Percentiles rank a stretch among this genome's conserved stretches.
Evolutionary conservation across 1,140 invertebrate genomes (phyloP).

Genomic region (Plectus sambesii): DNA sequence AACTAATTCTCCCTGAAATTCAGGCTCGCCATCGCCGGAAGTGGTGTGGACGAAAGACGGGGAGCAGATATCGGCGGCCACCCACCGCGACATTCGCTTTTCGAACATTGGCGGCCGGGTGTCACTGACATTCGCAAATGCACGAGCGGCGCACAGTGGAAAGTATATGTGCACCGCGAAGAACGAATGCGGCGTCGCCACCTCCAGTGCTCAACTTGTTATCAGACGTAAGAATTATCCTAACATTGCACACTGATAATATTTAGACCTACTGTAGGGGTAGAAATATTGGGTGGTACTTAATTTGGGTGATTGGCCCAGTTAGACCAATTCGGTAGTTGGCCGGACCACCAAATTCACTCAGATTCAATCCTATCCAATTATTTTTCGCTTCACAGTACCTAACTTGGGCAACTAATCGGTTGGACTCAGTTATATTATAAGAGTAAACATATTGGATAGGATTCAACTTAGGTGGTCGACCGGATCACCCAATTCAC

Average conservation of each 20-base stretch:
- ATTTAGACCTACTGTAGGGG: neutral
- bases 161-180: conserved; percentile 48
- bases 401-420: too few relatives aligned
- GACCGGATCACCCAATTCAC: too few relatives aligned
- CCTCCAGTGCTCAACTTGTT: conserved; percentile 46
- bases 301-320: too few relatives aligned
- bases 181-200: conserved; percentile 50
- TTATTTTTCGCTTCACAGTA: too few relatives aligned
- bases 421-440: too few relatives aligned
- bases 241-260: conserved; percentile 7
- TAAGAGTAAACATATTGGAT: too few relatives aligned
- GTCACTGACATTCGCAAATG: conserved; percentile 21
- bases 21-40: conserved; percentile 18
- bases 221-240: conserved; percentile 31
- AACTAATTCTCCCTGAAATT: conserved; percentile 3
- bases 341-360: too few relatives aligned
- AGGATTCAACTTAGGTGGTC: too few relatives aligned
- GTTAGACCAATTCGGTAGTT: too few relatives aligned
- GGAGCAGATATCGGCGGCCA: conserved; percentile 15
- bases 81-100: conserved; percentile 20
- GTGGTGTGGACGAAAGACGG: conserved; percentile 45
- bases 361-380: too few relatives aligned
- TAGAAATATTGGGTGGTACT: neutral
- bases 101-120: conserved; percentile 32
- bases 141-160: conserved; percentile 21